Base-by-base conservation (phyloP, 2,113 vertebrate species). In the Rhabdornis inornatus region DNA sequence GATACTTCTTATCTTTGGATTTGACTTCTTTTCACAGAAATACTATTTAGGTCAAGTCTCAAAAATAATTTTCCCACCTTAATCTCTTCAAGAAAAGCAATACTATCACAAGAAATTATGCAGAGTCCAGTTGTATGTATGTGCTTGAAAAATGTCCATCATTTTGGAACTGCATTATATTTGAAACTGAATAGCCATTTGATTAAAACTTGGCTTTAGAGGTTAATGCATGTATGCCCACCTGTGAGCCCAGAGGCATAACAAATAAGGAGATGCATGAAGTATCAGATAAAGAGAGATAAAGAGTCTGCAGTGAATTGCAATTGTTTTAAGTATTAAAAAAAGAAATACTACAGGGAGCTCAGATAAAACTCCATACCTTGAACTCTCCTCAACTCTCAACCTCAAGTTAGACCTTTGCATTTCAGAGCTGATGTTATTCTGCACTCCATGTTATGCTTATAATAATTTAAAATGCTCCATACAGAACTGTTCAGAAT, bases 231-330 rank as follows among this genome's bases (percentile, higher is more conserved):
- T 52, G 89, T 53, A 69, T 89, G 95, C 83, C 66, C 61, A 76
- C 89, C 88, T 94, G 20, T 75, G 66, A 75, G 85, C 75, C 83
- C 89, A 95, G 64, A 83, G 72, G 56, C 68, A 87, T 63, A 74
- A 81, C 47, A 91, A 95, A 81, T 77, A 97, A 95, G 95, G 72
- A 89, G 89, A 42, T 95, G 88, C 83, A 97, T 79, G 28, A 97
- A 95, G 72, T 44, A 82, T 85, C 93, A 96, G 82, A 44, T 57
- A 69, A 89, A 79, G 64, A 94, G 42, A 96, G 82, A 44, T 57
- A 69, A 89, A 79, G 64, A 94, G 42, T 57, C 82, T 82, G 39
- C 42, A 79, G 50, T 87, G 90, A 86, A 96, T 94, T 74, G 60
- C 84, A 97, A 92, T 74, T 94, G 44, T 42, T 95, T 94, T 63